These are phyloP conservation scores for Thryonomys swinderianus DNA, from an alignment of 2,113 vertebrate genomes.

Conservation along the genomic window DNA sequence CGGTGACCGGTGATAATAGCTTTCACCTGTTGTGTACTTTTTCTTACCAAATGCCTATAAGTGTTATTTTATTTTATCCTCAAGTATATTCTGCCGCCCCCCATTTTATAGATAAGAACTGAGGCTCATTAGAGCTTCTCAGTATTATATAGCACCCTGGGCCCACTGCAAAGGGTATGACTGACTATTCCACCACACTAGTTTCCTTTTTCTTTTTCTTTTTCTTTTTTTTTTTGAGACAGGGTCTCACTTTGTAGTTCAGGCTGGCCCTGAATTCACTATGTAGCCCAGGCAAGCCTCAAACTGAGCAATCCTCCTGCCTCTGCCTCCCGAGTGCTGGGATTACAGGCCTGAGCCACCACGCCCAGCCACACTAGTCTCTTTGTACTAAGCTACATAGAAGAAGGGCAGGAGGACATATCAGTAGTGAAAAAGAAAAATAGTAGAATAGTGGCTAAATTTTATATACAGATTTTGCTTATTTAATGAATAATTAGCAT, in stretches of 20 bases:
- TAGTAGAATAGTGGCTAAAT: not conserved
- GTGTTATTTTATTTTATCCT: not conserved
- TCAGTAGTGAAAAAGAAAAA: not conserved
- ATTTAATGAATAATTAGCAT: not conserved
- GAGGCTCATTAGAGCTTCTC: not conserved
- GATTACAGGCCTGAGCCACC: too few species aligned
- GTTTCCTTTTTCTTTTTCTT: too few species aligned
- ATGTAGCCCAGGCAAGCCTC: too few species aligned
- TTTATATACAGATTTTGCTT: not conserved
- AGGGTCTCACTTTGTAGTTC: too few species aligned
- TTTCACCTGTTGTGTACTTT: not conserved
- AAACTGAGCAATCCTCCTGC: too few species aligned
- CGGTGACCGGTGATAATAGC: not conserved
- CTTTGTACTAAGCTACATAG: not conserved
- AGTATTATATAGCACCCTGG: not conserved
- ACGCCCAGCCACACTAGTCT: too few species aligned
- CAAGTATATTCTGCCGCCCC: not conserved
- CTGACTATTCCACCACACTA: not conserved
- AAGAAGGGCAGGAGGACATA: not conserved
- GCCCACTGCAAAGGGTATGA: not conserved
- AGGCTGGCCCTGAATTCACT: too few species aligned
- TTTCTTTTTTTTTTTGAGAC: too few species aligned
- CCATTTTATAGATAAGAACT: slow-evolving; percentile 7
- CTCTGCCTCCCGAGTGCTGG: too few species aligned
- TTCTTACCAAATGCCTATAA: not conserved